These are phyloP conservation scores for Heterotis niloticus DNA, from an alignment of 2,113 vertebrate genomes.

Conservation along the genomic window DNA sequence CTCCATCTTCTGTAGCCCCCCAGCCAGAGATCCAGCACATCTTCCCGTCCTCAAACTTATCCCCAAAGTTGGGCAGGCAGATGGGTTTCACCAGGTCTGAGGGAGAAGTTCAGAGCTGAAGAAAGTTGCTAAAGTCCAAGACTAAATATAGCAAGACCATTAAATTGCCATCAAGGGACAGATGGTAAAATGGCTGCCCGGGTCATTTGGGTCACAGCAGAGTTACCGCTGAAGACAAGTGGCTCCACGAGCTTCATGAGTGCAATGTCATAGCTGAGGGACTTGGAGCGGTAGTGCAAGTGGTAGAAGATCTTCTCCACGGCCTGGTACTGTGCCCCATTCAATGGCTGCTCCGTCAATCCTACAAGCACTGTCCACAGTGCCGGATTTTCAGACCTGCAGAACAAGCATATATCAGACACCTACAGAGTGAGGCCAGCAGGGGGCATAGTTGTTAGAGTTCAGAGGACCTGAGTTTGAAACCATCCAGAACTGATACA, in stretches of 20 bases:
- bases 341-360: slow-evolving; percentile 52
- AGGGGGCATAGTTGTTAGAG: no score
- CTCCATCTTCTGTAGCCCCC: slow-evolving; percentile 61
- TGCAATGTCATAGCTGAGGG: slow-evolving; percentile 62
- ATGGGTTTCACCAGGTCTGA: slow-evolving; percentile 61
- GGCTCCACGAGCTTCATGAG: slow-evolving; percentile 57
- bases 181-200: not conserved
- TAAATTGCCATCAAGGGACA: not conserved
- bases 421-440: not conserved
- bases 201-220: not conserved
- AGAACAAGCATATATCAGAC: not conserved
- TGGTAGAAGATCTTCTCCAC: slow-evolving; percentile 63
- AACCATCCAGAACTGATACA: no score
- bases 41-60: slow-evolving; percentile 58
- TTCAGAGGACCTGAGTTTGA: no score
- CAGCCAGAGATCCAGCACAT: slow-evolving; percentile 73
- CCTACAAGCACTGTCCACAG: slow-evolving; percentile 61
- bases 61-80: slow-evolving; percentile 63
- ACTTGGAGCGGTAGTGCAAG: slow-evolving; percentile 49
- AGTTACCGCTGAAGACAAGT: slow-evolving; percentile 58
- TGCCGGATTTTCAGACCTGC: slow-evolving; percentile 52
- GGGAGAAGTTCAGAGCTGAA: not conserved
- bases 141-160: no score
- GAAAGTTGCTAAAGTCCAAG: no score
- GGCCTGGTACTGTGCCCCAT: slow-evolving; percentile 44